Percentiles rank a stretch among this genome's conserved stretches.
Evolutionary conservation across 1,140 invertebrate species (phyloP).

Genomic region (Drosophila paulistorum): DNA sequence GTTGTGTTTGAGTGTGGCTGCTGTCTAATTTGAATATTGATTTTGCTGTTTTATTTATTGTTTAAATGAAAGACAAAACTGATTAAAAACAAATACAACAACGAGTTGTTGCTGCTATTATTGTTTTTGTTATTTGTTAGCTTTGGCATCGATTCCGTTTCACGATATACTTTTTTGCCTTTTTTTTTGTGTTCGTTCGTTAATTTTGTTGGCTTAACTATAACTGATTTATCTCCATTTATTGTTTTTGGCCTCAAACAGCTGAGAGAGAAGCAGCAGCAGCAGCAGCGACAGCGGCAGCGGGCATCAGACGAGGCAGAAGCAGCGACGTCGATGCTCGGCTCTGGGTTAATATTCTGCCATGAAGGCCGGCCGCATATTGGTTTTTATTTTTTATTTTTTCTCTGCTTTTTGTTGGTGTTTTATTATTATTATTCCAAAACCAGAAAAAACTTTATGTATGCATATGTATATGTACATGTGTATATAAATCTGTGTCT

Average conservation of each 20-base stretch:
- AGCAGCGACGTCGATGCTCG: conserved; percentile 9
- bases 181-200: conserved; percentile 15
- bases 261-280: conserved; percentile 36
- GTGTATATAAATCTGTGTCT: conserved; percentile 24
- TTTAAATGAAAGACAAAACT: conserved; percentile 34
- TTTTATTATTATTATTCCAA: conserved; percentile 15
- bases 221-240: conserved; percentile 32
- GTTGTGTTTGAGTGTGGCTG: conserved; percentile 21
- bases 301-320: background rate
- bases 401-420: background rate
- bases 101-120: background rate
- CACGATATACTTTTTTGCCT: conserved; percentile 21
- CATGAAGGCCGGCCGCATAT: conserved; percentile 25
- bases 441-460: conserved; percentile 13
- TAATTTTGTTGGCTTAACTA: conserved; percentile 26
- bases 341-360: conserved; percentile 22
- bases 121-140: conserved; percentile 22
- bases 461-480: background rate
- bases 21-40: conserved; percentile 77
- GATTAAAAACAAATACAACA: conserved; percentile 40
- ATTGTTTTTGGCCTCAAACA: conserved; percentile 29
- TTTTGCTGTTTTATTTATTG: conserved; percentile 71
- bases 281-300: background rate
- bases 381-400: conserved; percentile 6
- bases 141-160: conserved; percentile 36